Base-by-base conservation (phyloP, 2,888 invertebrate genomes). In the Melinopterus prodromus region DNA sequence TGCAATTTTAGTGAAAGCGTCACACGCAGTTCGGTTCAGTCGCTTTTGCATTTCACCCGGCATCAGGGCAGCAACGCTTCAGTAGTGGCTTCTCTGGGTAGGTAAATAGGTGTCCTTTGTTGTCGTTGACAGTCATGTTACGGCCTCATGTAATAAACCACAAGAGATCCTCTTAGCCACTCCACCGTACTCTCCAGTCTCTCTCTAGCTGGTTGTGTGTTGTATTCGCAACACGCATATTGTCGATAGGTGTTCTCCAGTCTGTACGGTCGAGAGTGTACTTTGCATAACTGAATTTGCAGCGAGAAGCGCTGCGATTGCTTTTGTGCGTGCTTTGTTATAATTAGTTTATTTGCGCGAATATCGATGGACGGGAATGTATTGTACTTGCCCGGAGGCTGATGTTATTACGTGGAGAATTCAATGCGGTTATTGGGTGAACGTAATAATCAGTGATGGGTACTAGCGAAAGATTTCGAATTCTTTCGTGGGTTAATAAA, bases 281-380 rank as follows among this genome's bases (percentile, higher is more conserved):
- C 53, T 53, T 12, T 53, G 53, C 53, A 53, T 53, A 53, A 53
- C 53, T 53, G 53, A 53, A 53, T 53, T 53, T 53, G 53, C 53
- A 53, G 5, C 53, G n/a, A 7, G 53, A 1, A 6, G 53, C 53
- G 1, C 12, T 53, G 53, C 53, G 7, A 0, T 53, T 53, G 53
- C 53, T 53, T 53, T 53, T 53, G 53, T 53, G 53, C 53, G 53
- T 53, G 53, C 53, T 53, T 53, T 3, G 3, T 53, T 53, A 53
- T 53, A 53, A 53, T 53, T 53, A 53, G 53, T 53, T 53, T 53
- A 53, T 53, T 53, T 53, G 53, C 53, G 53, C 53, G 53, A 53
- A 7, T 12, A 7, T 53, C 5, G 9, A 53, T 4, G 5, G 53
- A 53, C 7, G 53, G 3, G 53, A 53, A 9, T 12, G 53, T 53